Base-by-base conservation (phyloP, 2,113 vertebrate genomes). In the Lycaon pictus region DNA sequence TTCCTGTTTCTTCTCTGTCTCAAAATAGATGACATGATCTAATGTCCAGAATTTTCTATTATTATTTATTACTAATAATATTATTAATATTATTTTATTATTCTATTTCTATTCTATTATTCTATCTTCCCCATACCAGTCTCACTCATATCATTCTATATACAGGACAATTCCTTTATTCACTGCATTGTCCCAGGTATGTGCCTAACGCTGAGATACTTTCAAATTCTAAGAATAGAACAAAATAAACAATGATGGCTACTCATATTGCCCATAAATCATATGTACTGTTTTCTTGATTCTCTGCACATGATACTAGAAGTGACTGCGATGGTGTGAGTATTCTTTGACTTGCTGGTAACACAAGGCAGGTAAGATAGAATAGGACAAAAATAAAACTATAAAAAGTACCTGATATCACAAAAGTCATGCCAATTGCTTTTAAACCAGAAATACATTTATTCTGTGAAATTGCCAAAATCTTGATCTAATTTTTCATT, bases 381-480 rank as follows among this genome's bases (percentile, higher is more conserved):
- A 91, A 17, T 0, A 48, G 12, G 19, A 23, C 11, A 62, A 83
- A 89, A 83, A 43, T 65, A 27, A n/a, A 93, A 88, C 15, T 6
- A 82, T 3, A 11, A 43, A 35, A 56, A 58, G 1, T 58, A 84
- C 7, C 16, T 15, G 1, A 20, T 53, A 72, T 29, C 29, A 60
- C 8, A 81, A 51, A 60, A 63, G 5, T 25, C 19, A 25, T n/a
- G 5, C 1, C 2, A 43, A 5, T 80, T 19, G 6, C 13, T 83
- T 86, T 60, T 37, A 82, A 93, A 62, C 11, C 11, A 69, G 29
- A 58, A 89, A 35, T 23, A 51, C 3, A 43, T 87, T 93, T 87
- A 51, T n/a, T 37, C 74, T 74, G 53, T 71, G n/a, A 87, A 92
- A 95, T 12, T 89, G 88, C 60, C n/a, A 71, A 81, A 81, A 82